Evolutionary conservation across 2,797 vertebrate genomes (phyloP).

Genomic region (Bovichtus diacanthus): DNA sequence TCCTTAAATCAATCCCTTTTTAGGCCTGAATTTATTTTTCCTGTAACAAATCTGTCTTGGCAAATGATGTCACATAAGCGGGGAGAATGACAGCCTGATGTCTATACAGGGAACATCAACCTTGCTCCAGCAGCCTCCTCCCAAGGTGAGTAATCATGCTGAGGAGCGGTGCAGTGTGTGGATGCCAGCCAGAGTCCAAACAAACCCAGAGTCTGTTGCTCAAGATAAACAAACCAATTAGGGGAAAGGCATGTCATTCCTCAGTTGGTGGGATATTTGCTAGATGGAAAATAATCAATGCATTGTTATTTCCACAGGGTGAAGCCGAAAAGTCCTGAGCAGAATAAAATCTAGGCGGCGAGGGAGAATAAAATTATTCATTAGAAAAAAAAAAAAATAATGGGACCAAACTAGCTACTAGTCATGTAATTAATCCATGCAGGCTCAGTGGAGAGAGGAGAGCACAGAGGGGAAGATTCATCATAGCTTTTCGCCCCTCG

Average conservation of each 20-base stretch:
- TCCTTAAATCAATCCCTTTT: slow-evolving; percentile 83
- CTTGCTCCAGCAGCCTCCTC: slow-evolving; percentile 82
- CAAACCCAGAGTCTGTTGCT: slow-evolving; percentile 84
- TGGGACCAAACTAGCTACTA: slow-evolving; percentile 80
- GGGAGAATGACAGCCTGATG: slow-evolving; percentile 82
- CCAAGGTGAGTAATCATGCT: slow-evolving; percentile 84
- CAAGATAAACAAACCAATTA: slow-evolving; percentile 88
- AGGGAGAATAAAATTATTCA: slow-evolving; percentile 75
- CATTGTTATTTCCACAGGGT: slow-evolving; percentile 79
- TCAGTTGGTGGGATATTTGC: slow-evolving; percentile 83
- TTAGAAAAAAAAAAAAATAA: slow-evolving; percentile 81
- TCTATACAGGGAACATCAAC: slow-evolving; percentile 83
- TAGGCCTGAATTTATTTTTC: slow-evolving; percentile 81
- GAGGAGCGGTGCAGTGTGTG: slow-evolving; percentile 79
- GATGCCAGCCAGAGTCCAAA: slow-evolving; percentile 85
- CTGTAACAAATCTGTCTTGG: slow-evolving; percentile 85
- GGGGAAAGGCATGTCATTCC: slow-evolving; percentile 82
- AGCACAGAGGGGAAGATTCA: slow-evolving; percentile 79
- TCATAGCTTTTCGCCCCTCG: slow-evolving; percentile 77
- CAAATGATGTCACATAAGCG: slow-evolving; percentile 84
- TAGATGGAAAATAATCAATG: slow-evolving; percentile 85
- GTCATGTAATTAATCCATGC: slow-evolving; percentile 82
- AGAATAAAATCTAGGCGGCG: slow-evolving; percentile 73
- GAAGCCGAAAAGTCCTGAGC: slow-evolving; percentile 73
- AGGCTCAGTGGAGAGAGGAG: slow-evolving; percentile 73